phyloP scores from a whole-genome alignment of 1,140 invertebrate species.

The Rhynchophorus ferrugineus region DNA sequence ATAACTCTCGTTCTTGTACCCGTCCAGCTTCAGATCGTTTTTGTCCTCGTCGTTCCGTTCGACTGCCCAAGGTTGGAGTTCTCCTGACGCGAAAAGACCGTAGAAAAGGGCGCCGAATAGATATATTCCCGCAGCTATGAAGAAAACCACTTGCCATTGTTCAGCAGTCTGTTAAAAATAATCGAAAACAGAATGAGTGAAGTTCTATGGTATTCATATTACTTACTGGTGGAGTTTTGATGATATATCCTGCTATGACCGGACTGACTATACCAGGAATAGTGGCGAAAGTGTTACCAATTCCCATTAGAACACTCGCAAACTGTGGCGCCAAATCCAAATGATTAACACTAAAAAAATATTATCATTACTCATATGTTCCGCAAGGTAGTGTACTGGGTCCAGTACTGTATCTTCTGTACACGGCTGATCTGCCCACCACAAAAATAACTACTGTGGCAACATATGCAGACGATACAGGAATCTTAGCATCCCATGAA shows the following conservation, averaged over 20 bases:
- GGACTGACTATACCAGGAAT: constrained; percentile 84
- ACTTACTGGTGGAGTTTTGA: constrained; percentile 36
- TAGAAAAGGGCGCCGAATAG: constrained; percentile 70
- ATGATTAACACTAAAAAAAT: constrained; percentile 73
- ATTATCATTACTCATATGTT: too few species aligned
- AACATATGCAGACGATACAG: too few species aligned
- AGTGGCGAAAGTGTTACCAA: constrained; percentile 84
- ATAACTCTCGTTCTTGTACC: too few species aligned
- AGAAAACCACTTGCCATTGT: constrained; percentile 79
- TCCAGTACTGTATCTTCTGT: too few species aligned
- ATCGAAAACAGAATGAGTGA: neutral
- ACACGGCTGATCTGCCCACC: too few species aligned
- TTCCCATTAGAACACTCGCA: constrained; percentile 76
- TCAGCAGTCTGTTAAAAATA: constrained; percentile 52
- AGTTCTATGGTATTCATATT: neutral
- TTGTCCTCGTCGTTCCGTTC: neutral
- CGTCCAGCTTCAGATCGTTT: too few species aligned
- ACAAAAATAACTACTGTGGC: too few species aligned
- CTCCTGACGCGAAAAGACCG: constrained; percentile 68
- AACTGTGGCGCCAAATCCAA: constrained; percentile 80
- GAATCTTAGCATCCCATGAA: too few species aligned
- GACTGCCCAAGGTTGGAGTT: constrained; percentile 65
- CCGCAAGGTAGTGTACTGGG: too few species aligned
- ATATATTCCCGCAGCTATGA: constrained; percentile 71
- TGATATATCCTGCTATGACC: constrained; percentile 68